Evolutionary conservation across 1,140 invertebrate genomes (phyloP).

Genomic region (Drosophila miranda): DNA sequence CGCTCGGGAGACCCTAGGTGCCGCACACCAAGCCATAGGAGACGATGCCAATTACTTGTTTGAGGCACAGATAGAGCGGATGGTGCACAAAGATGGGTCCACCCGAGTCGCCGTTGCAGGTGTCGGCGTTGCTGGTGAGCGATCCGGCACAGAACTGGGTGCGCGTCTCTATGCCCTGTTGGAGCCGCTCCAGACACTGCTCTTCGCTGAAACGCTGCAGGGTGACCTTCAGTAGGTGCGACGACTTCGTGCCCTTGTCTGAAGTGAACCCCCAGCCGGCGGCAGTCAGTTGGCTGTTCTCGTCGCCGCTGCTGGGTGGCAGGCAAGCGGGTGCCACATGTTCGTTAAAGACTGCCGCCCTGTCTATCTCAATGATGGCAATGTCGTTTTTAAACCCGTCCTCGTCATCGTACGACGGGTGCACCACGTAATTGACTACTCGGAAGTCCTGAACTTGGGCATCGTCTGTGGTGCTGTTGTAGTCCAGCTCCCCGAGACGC

Average conservation of each 20-base stretch:
- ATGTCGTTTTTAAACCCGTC: slow-evolving; percentile 84
- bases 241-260: slow-evolving; percentile 77
- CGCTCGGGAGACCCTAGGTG: slow-evolving; percentile 50
- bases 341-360: slow-evolving; percentile 82
- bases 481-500: slow-evolving; percentile 84
- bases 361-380: slow-evolving; percentile 83
- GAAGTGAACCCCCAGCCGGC: slow-evolving; percentile 84
- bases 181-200: slow-evolving; percentile 50
- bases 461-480: slow-evolving; percentile 82
- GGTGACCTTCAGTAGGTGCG: slow-evolving; percentile 83
- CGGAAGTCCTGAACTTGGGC: slow-evolving; percentile 80
- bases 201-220: slow-evolving; percentile 71
- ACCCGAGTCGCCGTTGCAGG: slow-evolving; percentile 81
- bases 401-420: slow-evolving; percentile 83
- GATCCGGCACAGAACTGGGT: slow-evolving; percentile 87
- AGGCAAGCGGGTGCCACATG: slow-evolving; percentile 84
- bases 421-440: slow-evolving; percentile 82
- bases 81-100: slow-evolving; percentile 73
- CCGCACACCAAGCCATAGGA: slow-evolving; percentile 68
- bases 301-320: slow-evolving; percentile 52
- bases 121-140: slow-evolving; percentile 72
- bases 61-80: slow-evolving; percentile 57
- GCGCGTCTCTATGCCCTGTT: slow-evolving; percentile 30
- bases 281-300: slow-evolving; percentile 71
- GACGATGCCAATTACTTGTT: slow-evolving; percentile 64